Evolutionary conservation across 2,888 invertebrate genomes (phyloP).

Genomic region (Rosalia funebris): DNA sequence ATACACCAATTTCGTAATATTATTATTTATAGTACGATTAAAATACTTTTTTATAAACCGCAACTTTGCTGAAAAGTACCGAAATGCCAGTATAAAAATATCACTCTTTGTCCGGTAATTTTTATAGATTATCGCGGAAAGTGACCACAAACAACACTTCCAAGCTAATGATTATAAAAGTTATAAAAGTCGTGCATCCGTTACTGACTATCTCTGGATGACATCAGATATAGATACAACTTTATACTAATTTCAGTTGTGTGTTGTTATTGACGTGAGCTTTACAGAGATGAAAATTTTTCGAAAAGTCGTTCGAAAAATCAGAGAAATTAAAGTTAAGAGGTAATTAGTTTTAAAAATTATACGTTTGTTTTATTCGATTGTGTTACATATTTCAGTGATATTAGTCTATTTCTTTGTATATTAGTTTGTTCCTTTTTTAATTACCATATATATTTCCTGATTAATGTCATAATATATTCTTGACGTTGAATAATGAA

Average conservation of each 20-base stretch:
- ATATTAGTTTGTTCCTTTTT: too few species aligned
- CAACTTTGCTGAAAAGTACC: neutral
- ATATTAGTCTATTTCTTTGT: too few species aligned
- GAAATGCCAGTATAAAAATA: neutral
- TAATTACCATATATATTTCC: too few species aligned
- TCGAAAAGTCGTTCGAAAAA: conserved; percentile 30
- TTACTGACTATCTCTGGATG: neutral
- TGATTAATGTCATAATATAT: too few species aligned
- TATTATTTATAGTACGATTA: too few species aligned
- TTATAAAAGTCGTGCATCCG: conserved; percentile 15
- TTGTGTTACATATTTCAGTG: too few species aligned
- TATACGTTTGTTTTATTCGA: too few species aligned
- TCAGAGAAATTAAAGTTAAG: conserved; percentile 28
- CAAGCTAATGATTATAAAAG: conserved; percentile 12
- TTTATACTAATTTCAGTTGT: neutral
- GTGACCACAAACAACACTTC: conserved; percentile 10
- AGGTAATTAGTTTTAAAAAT: conserved; percentile 5
- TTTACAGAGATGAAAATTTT: conserved; percentile 25
- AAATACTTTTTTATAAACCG: too few species aligned
- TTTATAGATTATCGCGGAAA: conserved; percentile 9
- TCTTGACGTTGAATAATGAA: too few species aligned
- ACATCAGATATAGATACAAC: neutral
- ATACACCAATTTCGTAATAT: too few species aligned
- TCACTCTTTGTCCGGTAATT: neutral
- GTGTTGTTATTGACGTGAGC: neutral